Evolutionary conservation across 2,888 invertebrate species (phyloP).

Genomic region (Harpalus rufipes): DNA sequence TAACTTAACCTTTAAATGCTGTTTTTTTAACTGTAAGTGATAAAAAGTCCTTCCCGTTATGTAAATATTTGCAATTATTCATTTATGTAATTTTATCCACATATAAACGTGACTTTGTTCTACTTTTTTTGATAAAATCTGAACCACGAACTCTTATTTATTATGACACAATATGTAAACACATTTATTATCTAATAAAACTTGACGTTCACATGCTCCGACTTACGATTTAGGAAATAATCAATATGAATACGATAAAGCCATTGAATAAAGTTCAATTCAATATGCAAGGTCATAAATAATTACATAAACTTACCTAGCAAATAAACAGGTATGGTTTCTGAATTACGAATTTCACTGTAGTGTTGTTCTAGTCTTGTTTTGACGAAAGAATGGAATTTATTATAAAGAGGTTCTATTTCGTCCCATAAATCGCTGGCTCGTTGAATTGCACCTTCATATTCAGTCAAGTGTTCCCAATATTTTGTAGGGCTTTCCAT

Average conservation of each 20-base stretch:
- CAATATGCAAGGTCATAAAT: conserved; percentile 1
- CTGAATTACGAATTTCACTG: conserved; percentile 75
- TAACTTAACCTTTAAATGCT: no score
- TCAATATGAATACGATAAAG: conserved; percentile 12
- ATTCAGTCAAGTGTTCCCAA: conserved; percentile 80
- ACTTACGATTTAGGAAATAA: conserved; percentile 39
- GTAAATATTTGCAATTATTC: conserved; percentile 32
- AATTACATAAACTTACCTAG: conserved; percentile 77
- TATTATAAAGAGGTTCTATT: conserved; percentile 79
- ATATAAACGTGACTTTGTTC: conserved; percentile 33
- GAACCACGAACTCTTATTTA: conserved; percentile 19
- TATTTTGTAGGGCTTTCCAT: conserved; percentile 73
- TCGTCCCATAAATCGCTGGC: conserved; percentile 80
- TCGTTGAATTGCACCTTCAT: conserved; percentile 78
- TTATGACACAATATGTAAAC: conserved; percentile 39
- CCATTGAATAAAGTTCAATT: conserved; percentile 46
- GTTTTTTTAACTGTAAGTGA: neutral
- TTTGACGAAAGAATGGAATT: conserved; percentile 80
- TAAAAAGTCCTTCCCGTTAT: conserved; percentile 6
- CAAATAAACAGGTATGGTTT: conserved; percentile 78
- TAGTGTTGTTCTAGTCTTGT: conserved; percentile 78
- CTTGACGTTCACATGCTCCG: conserved; percentile 14
- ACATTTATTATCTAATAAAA: conserved; percentile 18
- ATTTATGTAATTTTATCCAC: neutral
- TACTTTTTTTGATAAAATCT: conserved; percentile 18